Evolutionary conservation across 2,113 vertebrate genomes (phyloP).

Genomic region (Erythrolamprus reginae): DNA sequence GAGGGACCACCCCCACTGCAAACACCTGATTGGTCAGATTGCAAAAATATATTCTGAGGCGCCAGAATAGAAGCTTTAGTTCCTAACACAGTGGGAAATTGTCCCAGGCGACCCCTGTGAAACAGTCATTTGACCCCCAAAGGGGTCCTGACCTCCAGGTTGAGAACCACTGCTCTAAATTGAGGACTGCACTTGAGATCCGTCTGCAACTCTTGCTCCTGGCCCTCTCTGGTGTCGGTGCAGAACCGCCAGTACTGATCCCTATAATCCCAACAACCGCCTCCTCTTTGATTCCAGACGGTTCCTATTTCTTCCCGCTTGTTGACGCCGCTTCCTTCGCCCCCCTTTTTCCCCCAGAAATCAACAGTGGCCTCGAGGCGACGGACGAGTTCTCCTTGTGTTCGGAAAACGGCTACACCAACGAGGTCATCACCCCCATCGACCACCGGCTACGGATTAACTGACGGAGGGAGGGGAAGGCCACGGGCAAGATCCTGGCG

Average conservation of each 20-base stretch:
- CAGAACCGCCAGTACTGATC: neutral
- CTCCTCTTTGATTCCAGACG: accelerated
- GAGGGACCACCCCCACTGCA: too few species aligned
- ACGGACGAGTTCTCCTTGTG: slow-evolving; percentile 83
- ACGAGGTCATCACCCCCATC: slow-evolving; percentile 54
- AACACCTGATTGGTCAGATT: too few species aligned
- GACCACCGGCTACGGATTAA: slow-evolving; percentile 41
- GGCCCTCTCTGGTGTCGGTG: neutral
- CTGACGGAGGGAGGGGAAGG: slow-evolving; percentile 10
- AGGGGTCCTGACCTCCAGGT: too few species aligned
- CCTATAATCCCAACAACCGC: neutral
- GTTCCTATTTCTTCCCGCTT: neutral
- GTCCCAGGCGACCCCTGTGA: too few species aligned
- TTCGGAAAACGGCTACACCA: slow-evolving; percentile 78
- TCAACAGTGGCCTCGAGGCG: slow-evolving; percentile 78
- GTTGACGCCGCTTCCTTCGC: neutral
- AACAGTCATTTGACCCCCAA: too few species aligned
- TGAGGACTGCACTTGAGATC: neutral
- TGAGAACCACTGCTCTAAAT: too few species aligned
- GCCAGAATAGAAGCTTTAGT: too few species aligned
- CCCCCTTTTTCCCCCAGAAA: slow-evolving; percentile 69
- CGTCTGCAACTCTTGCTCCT: neutral
- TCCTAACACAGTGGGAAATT: too few species aligned
- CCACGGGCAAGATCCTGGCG: neutral
- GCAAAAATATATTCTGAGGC: too few species aligned